These are phyloP conservation scores for Lapara coniferarum DNA, from an alignment of 2,888 invertebrate species.

Conservation along the genomic window DNA sequence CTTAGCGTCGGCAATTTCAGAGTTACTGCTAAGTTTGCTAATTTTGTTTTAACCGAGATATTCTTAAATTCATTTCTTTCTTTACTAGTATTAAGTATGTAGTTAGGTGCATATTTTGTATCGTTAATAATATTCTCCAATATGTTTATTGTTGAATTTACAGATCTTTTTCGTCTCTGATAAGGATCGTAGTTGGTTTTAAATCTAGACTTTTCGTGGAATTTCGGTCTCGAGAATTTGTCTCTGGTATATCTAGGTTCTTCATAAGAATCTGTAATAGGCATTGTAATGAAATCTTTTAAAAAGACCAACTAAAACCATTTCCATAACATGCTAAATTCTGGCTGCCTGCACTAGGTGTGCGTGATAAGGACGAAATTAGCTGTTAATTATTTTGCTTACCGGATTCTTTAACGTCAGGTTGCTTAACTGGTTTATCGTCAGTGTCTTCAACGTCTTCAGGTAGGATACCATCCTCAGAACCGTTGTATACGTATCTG, in stretches of 20 bases:
- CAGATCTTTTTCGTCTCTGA: slow-evolving; percentile 49
- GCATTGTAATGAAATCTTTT: not conserved
- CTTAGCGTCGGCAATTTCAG: not conserved
- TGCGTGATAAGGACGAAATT: no score
- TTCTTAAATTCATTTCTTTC: not conserved
- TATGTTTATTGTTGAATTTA: slow-evolving; percentile 40
- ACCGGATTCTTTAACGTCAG: slow-evolving; percentile 45
- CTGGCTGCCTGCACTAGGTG: no score
- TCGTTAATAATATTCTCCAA: slow-evolving; percentile 51
- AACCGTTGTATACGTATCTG: slow-evolving; percentile 72
- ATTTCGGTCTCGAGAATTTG: not conserved
- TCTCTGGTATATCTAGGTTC: slow-evolving; percentile 7
- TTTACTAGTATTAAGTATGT: not conserved
- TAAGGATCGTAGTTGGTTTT: slow-evolving; percentile 3
- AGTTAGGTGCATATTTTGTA: slow-evolving; percentile 36
- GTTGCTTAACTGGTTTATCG: slow-evolving; percentile 41
- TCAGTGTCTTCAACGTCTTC: slow-evolving; percentile 49
- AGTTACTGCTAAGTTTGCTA: not conserved
- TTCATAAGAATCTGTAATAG: slow-evolving; percentile 13
- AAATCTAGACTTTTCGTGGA: not conserved
- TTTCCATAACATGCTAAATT: no score
- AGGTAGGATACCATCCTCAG: slow-evolving; percentile 62
- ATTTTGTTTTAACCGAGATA: not conserved
- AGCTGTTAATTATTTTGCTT: not conserved
- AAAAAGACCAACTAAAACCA: no score